Conservation (phyloP, 2,888 invertebrate genomes). For the Phyllotreta cruciferae region DNA sequence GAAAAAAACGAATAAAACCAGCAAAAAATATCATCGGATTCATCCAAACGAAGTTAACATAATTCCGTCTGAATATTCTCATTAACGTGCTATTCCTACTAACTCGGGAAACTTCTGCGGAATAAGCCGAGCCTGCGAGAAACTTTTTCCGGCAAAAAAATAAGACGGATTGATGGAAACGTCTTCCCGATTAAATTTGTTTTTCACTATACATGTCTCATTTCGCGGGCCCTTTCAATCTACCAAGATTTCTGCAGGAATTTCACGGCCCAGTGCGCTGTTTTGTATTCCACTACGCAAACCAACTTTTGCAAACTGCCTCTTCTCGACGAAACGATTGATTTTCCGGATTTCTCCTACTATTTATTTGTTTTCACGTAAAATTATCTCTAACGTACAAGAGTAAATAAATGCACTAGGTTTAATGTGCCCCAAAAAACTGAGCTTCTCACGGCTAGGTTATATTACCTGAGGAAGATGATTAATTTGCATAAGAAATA, state of each 20-base stretch:
- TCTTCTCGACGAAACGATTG: conserved; percentile 8
- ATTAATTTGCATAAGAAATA: no score
- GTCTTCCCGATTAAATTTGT: conserved; percentile 61
- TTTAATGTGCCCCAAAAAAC: not conserved
- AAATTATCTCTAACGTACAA: not conserved
- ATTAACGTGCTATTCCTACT: conserved; percentile 9
- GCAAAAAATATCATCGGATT: no score
- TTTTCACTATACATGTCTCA: conserved; percentile 59
- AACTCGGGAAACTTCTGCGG: conserved; percentile 3
- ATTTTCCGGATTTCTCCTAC: not conserved
- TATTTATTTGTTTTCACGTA: not conserved
- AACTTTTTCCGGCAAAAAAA: conserved; percentile 46
- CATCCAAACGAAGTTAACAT: no score
- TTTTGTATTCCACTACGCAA: conserved; percentile 6
- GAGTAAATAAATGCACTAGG: not conserved
- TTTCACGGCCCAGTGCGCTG: conserved; percentile 8
- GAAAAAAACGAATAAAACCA: no score
- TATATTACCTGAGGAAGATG: no score
- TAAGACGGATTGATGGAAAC: conserved; percentile 61
- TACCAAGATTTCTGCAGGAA: conserved; percentile 23
- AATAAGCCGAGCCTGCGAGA: conserved; percentile 39
- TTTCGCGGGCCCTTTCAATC: conserved; percentile 42
- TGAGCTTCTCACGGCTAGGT: no score
- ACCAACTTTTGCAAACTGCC: conserved; percentile 10
- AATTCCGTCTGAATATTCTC: not conserved